Evolutionary conservation across 2,797 vertebrate species (phyloP).

Genomic region (Xerus rutilus): DNA sequence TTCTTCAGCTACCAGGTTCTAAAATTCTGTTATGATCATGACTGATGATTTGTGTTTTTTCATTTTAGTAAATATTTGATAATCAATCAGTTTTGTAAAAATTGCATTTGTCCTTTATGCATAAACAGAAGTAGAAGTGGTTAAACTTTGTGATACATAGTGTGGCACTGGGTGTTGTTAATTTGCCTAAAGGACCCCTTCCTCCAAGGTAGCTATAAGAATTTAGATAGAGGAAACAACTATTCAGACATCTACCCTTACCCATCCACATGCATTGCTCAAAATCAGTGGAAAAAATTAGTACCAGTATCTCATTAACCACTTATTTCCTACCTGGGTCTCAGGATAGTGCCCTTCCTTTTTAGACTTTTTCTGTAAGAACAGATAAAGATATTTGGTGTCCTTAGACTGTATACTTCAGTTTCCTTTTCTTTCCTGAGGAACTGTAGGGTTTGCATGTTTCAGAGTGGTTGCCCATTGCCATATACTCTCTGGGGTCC

Average conservation of each 20-base stretch:
- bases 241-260: neutral
- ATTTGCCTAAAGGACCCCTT: neutral
- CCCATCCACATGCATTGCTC: neutral
- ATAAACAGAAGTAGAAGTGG: neutral
- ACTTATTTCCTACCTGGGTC: neutral
- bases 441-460: neutral
- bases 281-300: neutral
- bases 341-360: neutral
- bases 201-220: neutral
- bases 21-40: neutral
- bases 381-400: neutral
- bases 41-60: neutral
- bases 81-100: neutral
- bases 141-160: neutral
- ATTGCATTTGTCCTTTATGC: neutral
- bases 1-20: conserved; percentile 6
- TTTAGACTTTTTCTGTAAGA: neutral
- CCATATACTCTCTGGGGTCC: neutral
- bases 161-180: neutral
- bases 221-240: neutral
- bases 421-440: neutral
- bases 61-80: neutral
- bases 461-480: neutral
- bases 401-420: neutral
- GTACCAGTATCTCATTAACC: neutral